A percentile compares a stretch with the other conserved stretches of the same genome.
Evolutionary conservation across 2,888 invertebrate species (phyloP).

Genomic region (Orchestes rusci): DNA sequence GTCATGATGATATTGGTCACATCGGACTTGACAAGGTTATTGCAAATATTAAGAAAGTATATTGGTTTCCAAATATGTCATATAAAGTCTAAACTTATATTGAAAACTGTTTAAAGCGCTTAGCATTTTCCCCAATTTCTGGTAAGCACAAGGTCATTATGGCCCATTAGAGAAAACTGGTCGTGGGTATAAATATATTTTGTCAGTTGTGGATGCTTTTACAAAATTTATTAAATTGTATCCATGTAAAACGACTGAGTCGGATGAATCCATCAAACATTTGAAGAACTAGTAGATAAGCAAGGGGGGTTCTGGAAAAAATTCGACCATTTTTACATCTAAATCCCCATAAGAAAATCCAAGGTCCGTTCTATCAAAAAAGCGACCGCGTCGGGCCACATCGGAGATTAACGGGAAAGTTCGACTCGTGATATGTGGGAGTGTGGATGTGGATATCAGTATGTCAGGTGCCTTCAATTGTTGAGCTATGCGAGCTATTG

Average conservation of each 20-base stretch:
- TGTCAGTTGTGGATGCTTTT: conserved; percentile 19
- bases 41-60: conserved; percentile 28
- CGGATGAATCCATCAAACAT: conserved; percentile 9
- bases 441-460: no score
- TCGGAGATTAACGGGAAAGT: no score
- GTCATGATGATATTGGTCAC: conserved; percentile 28
- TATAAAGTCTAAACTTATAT: conserved; percentile 29
- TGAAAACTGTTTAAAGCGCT: conserved; percentile 32
- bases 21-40: conserved; percentile 32
- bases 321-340: no score
- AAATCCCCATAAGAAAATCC: no score
- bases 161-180: conserved; percentile 33
- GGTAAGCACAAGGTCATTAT: conserved; percentile 31
- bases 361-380: no score
- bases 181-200: conserved; percentile 27
- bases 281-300: conserved; percentile 5
- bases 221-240: conserved; percentile 15
- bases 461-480: no score
- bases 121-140: conserved; percentile 23
- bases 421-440: no score
- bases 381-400: no score
- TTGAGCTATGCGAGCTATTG: no score
- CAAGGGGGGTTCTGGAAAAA: no score
- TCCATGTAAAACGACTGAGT: conserved; percentile 3
- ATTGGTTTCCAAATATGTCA: conserved; percentile 35